phyloP scores from a whole-genome alignment of 1,140 invertebrate genomes.

The Drosophila rhopaloa region DNA sequence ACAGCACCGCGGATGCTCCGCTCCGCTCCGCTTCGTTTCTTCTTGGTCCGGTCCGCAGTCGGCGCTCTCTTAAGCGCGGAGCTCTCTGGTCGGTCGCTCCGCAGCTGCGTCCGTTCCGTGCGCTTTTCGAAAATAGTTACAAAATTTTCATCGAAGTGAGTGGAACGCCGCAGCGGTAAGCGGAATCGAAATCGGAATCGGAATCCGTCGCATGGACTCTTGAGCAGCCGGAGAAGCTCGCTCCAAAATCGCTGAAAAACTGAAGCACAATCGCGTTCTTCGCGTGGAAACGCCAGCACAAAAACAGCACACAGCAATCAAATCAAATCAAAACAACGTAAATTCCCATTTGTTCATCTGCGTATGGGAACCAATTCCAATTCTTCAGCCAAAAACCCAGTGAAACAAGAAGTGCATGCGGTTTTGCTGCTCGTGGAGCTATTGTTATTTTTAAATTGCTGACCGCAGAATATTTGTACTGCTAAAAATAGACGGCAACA shows the following conservation, averaged over 20 bases:
- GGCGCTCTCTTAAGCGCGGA: constrained; percentile 45
- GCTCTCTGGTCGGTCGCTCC: constrained; percentile 65
- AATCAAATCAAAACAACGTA: constrained; percentile 13
- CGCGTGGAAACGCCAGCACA: constrained; percentile 14
- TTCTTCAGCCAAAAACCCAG: constrained; percentile 10
- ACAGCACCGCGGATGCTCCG: constrained; percentile 75
- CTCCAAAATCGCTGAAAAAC: constrained; percentile 40
- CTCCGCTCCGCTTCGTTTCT: constrained; percentile 73
- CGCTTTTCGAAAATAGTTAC: constrained; percentile 84
- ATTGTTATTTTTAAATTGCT: constrained; percentile 79
- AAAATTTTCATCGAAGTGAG: constrained; percentile 84
- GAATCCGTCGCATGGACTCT: constrained; percentile 55
- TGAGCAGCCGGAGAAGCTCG: constrained; percentile 55
- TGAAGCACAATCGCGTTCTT: constrained; percentile 31
- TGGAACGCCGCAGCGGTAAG: constrained; percentile 79
- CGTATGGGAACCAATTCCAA: background rate
- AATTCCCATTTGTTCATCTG: constrained; percentile 3
- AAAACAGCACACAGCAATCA: constrained; percentile 5
- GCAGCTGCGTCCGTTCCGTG: constrained; percentile 83
- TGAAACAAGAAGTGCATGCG: constrained; percentile 57
- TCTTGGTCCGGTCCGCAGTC: constrained; percentile 30
- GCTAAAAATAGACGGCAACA: constrained; percentile 64
- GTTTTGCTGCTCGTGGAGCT: constrained; percentile 55
- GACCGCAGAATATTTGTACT: constrained; percentile 68
- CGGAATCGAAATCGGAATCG: constrained; percentile 34